Percentiles rank a stretch among this genome's conserved stretches.
Evolutionary conservation across 2,888 invertebrate genomes (phyloP).

Genomic region (Ophraella communa): DNA sequence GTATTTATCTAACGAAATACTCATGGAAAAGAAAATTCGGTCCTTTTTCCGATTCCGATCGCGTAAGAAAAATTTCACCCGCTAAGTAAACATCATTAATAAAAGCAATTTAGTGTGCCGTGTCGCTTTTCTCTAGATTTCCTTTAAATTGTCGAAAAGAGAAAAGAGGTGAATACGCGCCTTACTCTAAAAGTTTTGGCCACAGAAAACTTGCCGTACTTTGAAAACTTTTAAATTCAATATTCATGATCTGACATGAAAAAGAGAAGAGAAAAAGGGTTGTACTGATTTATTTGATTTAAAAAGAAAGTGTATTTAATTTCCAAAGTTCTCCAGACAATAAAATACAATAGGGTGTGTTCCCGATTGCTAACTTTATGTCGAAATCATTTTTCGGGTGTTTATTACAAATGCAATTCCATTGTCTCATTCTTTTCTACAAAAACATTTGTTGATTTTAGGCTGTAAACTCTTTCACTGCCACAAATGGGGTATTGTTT

Average conservation of each 20-base stretch:
- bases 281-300: slow-evolving; percentile 40
- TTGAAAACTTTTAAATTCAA: slow-evolving; percentile 53
- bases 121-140: slow-evolving; percentile 52
- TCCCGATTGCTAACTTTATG: background rate
- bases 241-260: slow-evolving; percentile 51
- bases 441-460: too few species aligned
- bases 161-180: slow-evolving; percentile 33
- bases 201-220: slow-evolving; percentile 46
- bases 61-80: slow-evolving; percentile 34
- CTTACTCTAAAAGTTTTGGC: slow-evolving; percentile 25
- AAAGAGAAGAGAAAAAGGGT: slow-evolving; percentile 45
- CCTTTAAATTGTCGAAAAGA: slow-evolving; percentile 51
- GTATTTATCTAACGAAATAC: slow-evolving; percentile 22
- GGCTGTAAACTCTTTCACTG: too few species aligned
- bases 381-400: too few species aligned
- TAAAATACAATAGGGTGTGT: slow-evolving; percentile 33
- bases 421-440: too few species aligned
- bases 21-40: slow-evolving; percentile 14
- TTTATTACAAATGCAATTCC: too few species aligned
- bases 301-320: slow-evolving; percentile 38
- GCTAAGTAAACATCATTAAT: slow-evolving; percentile 59
- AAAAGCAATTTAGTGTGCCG: slow-evolving; percentile 57
- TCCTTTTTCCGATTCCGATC: slow-evolving; percentile 35
- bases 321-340: slow-evolving; percentile 41
- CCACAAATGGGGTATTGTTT: too few species aligned